Base-by-base conservation (phyloP, 2,797 vertebrate species). In the Gymnoscopelus braueri region DNA sequence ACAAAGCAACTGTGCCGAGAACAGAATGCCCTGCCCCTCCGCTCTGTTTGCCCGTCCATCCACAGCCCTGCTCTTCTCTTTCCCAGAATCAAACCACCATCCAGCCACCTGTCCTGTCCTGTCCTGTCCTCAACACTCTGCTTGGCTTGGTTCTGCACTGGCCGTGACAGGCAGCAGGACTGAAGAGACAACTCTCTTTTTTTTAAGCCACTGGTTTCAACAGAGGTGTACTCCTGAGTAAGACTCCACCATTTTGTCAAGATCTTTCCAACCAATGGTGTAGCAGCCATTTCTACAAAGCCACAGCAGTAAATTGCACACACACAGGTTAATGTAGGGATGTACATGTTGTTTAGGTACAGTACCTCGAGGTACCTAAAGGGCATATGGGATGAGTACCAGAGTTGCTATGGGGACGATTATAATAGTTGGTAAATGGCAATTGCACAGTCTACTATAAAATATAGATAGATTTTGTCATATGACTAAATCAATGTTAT, bases 161-260 rank as follows among this genome's bases (percentile, higher is more conserved):
- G 3, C 29, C 5, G 29, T 11, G 9, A 55, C 69, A 14, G 26
- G 54, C 73, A 78, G 53, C 71, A 66, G 44, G 24, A 74, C 77
- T 19, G 19, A 76, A 67, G 69, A 65, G 29, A n/a, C 26, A 26
- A 56, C 77, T 69, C 69, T 71, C 58, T 77, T 80, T 65, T 53
- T 29, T 47, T 64, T 39, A 53, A 63, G 51, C 48, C 52, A 47
- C 56, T 72, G 14, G 76, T 72, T 72, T 39, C 5, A 35, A 52
- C 23, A 9, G 55, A 60, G 67, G 65, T 75, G 69, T 56, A 52
- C 19, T 75, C 32, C 19, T 44, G 9, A 79, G 51, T 57, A 69
- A 65, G 11, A 81, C 67, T 77, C 87, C 89, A 74, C 88, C 89
- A 92, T 92, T 91, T 92, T 93, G 89, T 91, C 79, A 81, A 68